Evolutionary conservation across 2,113 vertebrate species (phyloP), one percentile per base, ranked within the genome.

Genomic region (Triplophysa dalaica): DNA sequence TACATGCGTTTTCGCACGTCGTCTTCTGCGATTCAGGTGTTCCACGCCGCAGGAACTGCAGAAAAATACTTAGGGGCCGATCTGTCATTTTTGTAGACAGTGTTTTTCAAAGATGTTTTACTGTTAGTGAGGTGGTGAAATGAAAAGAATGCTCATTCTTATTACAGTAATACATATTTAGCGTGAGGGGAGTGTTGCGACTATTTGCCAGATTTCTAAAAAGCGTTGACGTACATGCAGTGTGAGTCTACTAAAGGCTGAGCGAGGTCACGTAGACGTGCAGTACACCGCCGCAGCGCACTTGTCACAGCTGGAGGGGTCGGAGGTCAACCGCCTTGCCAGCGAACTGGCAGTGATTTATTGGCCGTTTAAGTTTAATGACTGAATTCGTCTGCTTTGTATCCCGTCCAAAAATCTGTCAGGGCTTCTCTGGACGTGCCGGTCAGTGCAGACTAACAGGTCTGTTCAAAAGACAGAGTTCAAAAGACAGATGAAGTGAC

Each of bases 331-430:
- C 43, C 52, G 9, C 64, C 22, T 62, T 45, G 26, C 68, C n/a
- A 29, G 41, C 56, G 41, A 67, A 78, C 54, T 68, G 52, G 21
- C 24, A 19, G 72, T 77, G 78, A 80, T 83, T 83, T 66, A 81
- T 77, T 74, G 67, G 62, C 3, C 29, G 8, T 68, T 81, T 62
- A 73, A 54, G 17, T 83, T 81, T 84, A 73, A 81, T 77, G 78
- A 74, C 43, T 26, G 62, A 78, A 77, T 84, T 74, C 73, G 29
- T 83, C 78, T 83, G 77, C 61, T 77, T 83, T 77, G 61, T 67
- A 52, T 66, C 69, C 43, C 9, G 26, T 58, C 72, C 73, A 77
- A 77, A 41, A 77, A 81, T 74, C 68, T 77, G 50, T 29, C 68
- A 54, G 77, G 33, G 24, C 43, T 66, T 12, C 16, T 63, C 41